These are phyloP conservation scores for Poeciliopsis prolifica DNA, from an alignment of 2,113 vertebrate species.

Conservation along the genomic window DNA sequence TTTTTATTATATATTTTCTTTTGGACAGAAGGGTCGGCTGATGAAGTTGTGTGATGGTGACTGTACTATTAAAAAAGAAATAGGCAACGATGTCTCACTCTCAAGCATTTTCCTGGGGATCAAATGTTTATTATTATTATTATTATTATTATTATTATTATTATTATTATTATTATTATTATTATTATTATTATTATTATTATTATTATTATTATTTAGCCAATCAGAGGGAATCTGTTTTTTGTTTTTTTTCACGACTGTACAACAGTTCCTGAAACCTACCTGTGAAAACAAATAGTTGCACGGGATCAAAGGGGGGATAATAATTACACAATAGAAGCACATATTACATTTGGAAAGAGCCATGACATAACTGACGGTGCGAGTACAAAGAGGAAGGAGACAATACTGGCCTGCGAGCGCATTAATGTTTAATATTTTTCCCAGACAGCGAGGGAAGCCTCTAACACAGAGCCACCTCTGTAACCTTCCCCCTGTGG, in stretches of 20 bases:
- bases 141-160: too few relatives aligned
- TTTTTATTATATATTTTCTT: constrained; percentile 7
- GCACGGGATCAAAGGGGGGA: constrained; percentile 33
- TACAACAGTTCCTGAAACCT: constrained; percentile 5
- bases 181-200: too few relatives aligned
- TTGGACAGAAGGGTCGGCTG: constrained; percentile 83
- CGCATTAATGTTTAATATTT: constrained; percentile 89
- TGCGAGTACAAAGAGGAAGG: constrained; percentile 46
- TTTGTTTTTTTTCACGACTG: constrained; percentile 8
- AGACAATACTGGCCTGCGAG: constrained; percentile 77
- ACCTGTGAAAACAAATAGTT: constrained; percentile 37
- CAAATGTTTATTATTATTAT: constrained; percentile 32
- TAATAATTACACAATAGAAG: constrained; percentile 44
- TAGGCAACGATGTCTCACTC: constrained; percentile 83
- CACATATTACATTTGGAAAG: constrained; percentile 40
- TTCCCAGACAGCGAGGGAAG: constrained; percentile 82
- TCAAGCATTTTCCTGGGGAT: constrained; percentile 77
- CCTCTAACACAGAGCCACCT: constrained; percentile 83
- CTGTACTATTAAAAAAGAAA: constrained; percentile 86
- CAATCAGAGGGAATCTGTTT: constrained; percentile 21
- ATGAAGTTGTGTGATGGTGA: constrained; percentile 87
- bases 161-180: constrained; percentile 13
- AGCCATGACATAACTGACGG: constrained; percentile 50
- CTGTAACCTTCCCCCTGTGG: constrained; percentile 55
- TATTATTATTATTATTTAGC: background rate